A percentile compares a stretch with the other conserved stretches of the same genome.
phyloP scores from a whole-genome alignment of 2,113 vertebrate species.

The Cynoglossus semilaevis region DNA sequence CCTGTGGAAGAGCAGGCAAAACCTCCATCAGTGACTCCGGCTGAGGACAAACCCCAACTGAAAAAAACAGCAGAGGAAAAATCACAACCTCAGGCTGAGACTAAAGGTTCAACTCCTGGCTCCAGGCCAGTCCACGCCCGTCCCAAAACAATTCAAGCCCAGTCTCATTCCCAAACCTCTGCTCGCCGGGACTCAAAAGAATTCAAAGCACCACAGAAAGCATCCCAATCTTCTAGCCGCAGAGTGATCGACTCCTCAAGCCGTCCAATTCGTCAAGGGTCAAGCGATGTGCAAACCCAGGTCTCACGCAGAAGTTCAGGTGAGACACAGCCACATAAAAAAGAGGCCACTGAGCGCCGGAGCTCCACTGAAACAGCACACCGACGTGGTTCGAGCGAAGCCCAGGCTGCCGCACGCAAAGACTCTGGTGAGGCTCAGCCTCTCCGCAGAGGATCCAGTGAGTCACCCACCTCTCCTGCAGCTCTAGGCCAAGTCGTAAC shows the following conservation, averaged over 20 bases:
- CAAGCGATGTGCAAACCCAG: constrained; percentile 52
- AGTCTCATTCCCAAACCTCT: constrained; percentile 32
- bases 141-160: constrained; percentile 50
- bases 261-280: constrained; percentile 39
- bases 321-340: constrained; percentile 42
- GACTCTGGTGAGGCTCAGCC: constrained; percentile 48
- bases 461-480: constrained; percentile 76
- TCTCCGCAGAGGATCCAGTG: constrained; percentile 57
- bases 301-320: constrained; percentile 49
- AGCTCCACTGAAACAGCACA: constrained; percentile 57
- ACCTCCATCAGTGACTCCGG: constrained; percentile 23
- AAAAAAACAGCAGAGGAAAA: constrained; percentile 21
- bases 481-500: constrained; percentile 91
- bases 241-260: constrained; percentile 35
- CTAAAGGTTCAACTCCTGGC: constrained; percentile 18
- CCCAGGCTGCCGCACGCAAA: constrained; percentile 32
- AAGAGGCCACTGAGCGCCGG: constrained; percentile 46
- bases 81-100: constrained; percentile 33
- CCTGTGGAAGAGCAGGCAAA: constrained; percentile 32
- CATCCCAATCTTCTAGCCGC: constrained; percentile 37
- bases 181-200: constrained; percentile 56
- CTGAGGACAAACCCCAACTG: constrained; percentile 13
- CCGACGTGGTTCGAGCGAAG: constrained; percentile 54
- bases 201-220: constrained; percentile 40
- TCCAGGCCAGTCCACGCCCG: constrained; percentile 38